These are phyloP conservation scores for Antitype chi DNA, from an alignment of 2,888 invertebrate genomes.

Conservation along the genomic window DNA sequence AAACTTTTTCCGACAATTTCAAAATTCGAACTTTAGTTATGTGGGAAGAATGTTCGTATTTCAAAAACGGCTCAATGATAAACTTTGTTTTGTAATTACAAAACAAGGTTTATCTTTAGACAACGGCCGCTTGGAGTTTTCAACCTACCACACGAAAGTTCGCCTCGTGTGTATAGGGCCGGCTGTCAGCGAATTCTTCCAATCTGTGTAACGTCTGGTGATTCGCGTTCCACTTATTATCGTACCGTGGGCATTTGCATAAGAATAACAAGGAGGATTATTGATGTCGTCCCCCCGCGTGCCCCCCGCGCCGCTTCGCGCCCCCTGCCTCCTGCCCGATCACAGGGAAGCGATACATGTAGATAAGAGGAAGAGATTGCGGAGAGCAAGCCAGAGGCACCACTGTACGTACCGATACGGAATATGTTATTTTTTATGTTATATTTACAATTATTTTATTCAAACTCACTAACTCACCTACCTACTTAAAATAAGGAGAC, in stretches of 20 bases:
- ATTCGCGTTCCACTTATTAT: slow-evolving; percentile 90
- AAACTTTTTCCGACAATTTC: no score
- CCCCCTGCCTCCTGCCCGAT: slow-evolving; percentile 52
- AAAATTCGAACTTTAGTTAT: neutral
- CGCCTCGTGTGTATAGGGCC: slow-evolving; percentile 66
- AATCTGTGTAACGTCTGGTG: slow-evolving; percentile 89
- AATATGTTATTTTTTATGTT: neutral
- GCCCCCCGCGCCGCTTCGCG: slow-evolving; percentile 46
- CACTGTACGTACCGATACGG: neutral
- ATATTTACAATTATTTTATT: neutral
- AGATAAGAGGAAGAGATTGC: slow-evolving; percentile 58
- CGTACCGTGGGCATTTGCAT: slow-evolving; percentile 89
- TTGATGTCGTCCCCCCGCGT: slow-evolving; percentile 83
- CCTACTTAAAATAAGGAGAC: neutral
- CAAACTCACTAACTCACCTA: neutral
- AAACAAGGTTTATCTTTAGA: no score
- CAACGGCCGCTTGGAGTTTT: neutral
- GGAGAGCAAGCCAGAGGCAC: neutral
- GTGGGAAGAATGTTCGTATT: neutral
- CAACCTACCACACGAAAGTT: slow-evolving; percentile 12
- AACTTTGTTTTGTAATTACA: neutral
- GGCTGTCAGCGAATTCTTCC: slow-evolving; percentile 85
- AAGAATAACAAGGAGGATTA: slow-evolving; percentile 90
- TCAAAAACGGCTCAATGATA: neutral
- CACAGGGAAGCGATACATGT: slow-evolving; percentile 48